phyloP scores from a whole-genome alignment of 30 jellyfish, hydroid and myxozoan species.

The Aurelia coerulea region DNA sequence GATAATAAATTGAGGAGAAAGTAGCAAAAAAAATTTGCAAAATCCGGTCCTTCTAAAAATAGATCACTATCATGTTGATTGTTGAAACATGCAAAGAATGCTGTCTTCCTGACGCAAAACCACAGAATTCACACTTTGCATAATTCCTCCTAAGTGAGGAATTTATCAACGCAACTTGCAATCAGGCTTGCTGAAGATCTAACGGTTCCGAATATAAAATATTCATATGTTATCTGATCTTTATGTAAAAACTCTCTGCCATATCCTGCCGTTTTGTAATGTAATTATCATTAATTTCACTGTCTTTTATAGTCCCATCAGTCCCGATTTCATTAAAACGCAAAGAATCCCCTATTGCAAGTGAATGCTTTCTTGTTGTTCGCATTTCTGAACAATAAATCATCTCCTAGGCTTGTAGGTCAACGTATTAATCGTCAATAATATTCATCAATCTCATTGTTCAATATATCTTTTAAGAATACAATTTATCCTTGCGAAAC shows the following conservation, averaged over 20 bases:
- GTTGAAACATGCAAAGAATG: no score
- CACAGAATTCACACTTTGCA: no score
- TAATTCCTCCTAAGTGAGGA: neutral
- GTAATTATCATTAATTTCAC: constrained; percentile 54
- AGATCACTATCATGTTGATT: no score
- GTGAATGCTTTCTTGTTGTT: constrained; percentile 8
- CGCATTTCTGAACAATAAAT: neutral
- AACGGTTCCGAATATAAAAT: constrained; percentile 61
- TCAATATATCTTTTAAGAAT: no score
- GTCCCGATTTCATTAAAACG: constrained; percentile 41
- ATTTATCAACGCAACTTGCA: constrained; percentile 14
- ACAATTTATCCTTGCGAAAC: no score
- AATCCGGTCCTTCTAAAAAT: no score
- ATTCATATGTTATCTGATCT: constrained; percentile 52
- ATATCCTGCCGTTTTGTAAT: constrained; percentile 67
- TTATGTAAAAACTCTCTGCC: constrained; percentile 59
- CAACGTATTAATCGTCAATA: neutral
- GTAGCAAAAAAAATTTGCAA: no score
- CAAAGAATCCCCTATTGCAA: constrained; percentile 17
- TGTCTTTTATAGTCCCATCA: constrained; percentile 58
- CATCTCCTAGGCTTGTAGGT: neutral
- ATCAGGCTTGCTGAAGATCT: constrained; percentile 31
- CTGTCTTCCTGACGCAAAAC: no score
- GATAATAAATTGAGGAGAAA: no score
- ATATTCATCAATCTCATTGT: no score